A percentile compares a stretch with the other conserved stretches of the same genome.
Conservation (phyloP, 2,888 invertebrate genomes). For the Ptychoptera contaminata region DNA sequence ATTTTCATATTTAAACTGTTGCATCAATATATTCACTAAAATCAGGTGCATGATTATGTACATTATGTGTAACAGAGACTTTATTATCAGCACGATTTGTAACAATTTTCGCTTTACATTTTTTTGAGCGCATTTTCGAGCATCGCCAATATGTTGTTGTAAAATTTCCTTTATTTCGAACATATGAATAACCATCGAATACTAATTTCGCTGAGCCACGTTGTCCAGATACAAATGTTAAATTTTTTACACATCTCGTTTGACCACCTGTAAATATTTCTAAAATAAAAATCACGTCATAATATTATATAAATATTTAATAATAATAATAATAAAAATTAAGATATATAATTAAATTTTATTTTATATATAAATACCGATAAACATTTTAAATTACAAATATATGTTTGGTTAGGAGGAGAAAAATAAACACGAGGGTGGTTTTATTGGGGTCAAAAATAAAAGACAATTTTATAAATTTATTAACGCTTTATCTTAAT, state of each 20-base stretch:
- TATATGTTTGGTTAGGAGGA: no score
- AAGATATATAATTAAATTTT: no score
- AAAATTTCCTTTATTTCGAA: slow-evolving; percentile 10
- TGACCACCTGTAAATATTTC: not conserved
- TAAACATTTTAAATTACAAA: no score
- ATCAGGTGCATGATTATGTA: slow-evolving; percentile 11
- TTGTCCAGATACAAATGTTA: slow-evolving; percentile 7
- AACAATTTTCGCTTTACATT: slow-evolving; percentile 9
- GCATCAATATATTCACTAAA: slow-evolving; percentile 5
- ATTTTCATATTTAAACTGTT: no score
- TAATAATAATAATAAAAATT: no score
- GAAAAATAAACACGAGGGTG: no score
- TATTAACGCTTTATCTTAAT: no score
- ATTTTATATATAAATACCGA: no score
- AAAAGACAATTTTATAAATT: no score
- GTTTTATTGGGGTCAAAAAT: no score
- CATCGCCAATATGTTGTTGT: slow-evolving; percentile 11
- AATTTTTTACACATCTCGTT: slow-evolving; percentile 3
- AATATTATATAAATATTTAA: not conserved
- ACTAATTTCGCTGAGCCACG: slow-evolving; percentile 7
- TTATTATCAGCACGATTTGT: slow-evolving; percentile 5
- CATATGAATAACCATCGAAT: slow-evolving; percentile 9
- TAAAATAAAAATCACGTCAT: no score
- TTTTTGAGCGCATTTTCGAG: slow-evolving; percentile 5
- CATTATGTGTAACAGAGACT: slow-evolving; percentile 5